Percentiles rank a stretch among this genome's conserved stretches.
Conservation (phyloP, 35 echinoderm and acorn worm genomes). For the Chiridota heheva region DNA sequence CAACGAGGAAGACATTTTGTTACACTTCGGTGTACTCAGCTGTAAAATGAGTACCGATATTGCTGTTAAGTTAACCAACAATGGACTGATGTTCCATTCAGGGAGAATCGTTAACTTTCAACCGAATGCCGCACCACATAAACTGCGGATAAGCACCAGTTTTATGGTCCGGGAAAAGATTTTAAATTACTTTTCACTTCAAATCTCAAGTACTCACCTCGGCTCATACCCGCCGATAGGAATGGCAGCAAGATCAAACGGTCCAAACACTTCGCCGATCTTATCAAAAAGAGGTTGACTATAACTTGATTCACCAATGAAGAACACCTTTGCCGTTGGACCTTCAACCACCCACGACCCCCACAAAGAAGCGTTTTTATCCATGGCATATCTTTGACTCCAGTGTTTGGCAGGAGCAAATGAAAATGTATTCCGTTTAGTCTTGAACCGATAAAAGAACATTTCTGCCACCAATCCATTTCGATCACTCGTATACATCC, state of each 20-base stretch:
- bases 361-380: no score
- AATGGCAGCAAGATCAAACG: conserved; percentile 90
- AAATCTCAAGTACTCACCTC: no score
- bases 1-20: no score
- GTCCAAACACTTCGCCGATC: conserved; percentile 65
- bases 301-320: conserved; percentile 96
- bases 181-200: no score
- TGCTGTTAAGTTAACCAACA: no score
- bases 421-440: conserved; percentile 67
- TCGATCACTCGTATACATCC: conserved; percentile 25
- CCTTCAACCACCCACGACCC: conserved; percentile 83
- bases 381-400: conserved; percentile 29
- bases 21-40: no score
- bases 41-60: no score
- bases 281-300: conserved; percentile 59
- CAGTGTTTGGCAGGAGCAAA: conserved; percentile 93
- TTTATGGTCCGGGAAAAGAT: no score
- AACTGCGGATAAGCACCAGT: no score
- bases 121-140: no score
- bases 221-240: conserved; percentile 96
- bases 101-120: no score
- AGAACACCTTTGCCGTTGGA: conserved; percentile 69
- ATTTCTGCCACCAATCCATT: conserved; percentile 49
- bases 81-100: no score
- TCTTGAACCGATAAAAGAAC: conserved; percentile 33